Evolutionary conservation across 2,113 vertebrate species (phyloP), one percentile per base, ranked within the genome.

Genomic region (Hippolais icterina): DNA sequence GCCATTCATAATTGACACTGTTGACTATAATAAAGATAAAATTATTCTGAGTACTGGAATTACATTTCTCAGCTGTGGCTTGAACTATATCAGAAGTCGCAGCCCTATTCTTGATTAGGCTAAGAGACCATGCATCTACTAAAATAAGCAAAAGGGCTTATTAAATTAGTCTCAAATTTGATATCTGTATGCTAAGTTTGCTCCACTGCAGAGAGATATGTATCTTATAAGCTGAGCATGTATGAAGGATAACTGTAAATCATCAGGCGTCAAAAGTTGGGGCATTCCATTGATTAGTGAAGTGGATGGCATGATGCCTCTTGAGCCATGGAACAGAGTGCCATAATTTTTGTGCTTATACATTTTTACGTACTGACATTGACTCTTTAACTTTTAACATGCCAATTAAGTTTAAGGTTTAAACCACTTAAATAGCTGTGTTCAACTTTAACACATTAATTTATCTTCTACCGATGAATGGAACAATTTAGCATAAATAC

Each of bases 341-440:
- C 46, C 79, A 23, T 66, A 87, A 93, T 96, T 96, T 88, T 86
- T 92, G 46, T 84, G 54, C 72, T 70, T 84, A 91, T 70, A 88
- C n/a, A 15, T 90, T 92, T 97, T 96, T 95, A 94, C 60, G 47
- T 74, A 93, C 82, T 87, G 79, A 79, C 89, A 31, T 66, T 96
- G 83, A 71, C 83, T 90, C 82, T 96, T 94, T 94, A 97, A 96
- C 93, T 96, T 98, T 95, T 96, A 97, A 96, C 41, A 35, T 89
- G 87, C n/a, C 92, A 97, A 96, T 96, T 97, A 97, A 97, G 64
- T 35, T 10, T 71, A 94, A 74, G 35, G 39, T 89, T 91, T 96
- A 90, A 76, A 93, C 22, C 66, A 93, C 42, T 97, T 95, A 96
- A 97, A 91, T 90, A 95, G 35, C 89, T 93, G 47, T 89, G 87